These are phyloP conservation scores for Microtus californicus DNA, from an alignment of 2,797 vertebrate genomes.

Conservation along the genomic window DNA sequence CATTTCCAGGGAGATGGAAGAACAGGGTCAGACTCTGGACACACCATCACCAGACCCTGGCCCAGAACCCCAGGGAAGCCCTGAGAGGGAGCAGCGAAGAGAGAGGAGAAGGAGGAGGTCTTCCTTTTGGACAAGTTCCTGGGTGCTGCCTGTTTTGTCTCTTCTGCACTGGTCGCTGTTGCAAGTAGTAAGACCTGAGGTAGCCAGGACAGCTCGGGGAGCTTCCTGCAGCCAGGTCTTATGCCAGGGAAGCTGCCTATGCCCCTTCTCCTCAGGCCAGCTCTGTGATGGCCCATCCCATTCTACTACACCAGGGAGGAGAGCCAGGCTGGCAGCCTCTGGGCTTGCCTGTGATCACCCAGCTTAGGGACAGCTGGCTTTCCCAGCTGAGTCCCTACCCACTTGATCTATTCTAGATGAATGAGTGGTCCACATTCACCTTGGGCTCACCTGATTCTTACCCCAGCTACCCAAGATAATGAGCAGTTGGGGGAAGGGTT, in stretches of 20 bases:
- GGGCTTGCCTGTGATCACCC: not conserved
- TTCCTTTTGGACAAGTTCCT: not conserved
- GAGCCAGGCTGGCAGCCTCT: not conserved
- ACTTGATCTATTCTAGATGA: not conserved
- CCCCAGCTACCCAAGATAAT: not conserved
- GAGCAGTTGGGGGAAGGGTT: not conserved
- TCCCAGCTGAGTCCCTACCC: not conserved
- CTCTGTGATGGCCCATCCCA: not conserved
- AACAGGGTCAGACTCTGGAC: not conserved
- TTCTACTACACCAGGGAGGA: not conserved
- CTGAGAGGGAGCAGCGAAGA: not conserved
- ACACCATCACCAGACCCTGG: not conserved
- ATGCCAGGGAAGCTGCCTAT: rapidly evolving
- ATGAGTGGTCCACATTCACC: not conserved
- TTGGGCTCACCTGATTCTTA: not conserved
- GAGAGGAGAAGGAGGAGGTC: not conserved
- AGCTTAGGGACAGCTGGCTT: not conserved
- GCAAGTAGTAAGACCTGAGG: not conserved
- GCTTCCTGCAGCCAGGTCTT: not conserved
- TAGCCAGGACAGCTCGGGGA: rapidly evolving
- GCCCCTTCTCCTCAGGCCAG: not conserved
- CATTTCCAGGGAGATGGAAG: not conserved
- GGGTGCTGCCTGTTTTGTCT: not conserved
- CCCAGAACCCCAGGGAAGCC: not conserved
- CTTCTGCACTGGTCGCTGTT: not conserved